Evolutionary conservation across 1,140 invertebrate genomes (phyloP).

Genomic region (Atta texana): DNA sequence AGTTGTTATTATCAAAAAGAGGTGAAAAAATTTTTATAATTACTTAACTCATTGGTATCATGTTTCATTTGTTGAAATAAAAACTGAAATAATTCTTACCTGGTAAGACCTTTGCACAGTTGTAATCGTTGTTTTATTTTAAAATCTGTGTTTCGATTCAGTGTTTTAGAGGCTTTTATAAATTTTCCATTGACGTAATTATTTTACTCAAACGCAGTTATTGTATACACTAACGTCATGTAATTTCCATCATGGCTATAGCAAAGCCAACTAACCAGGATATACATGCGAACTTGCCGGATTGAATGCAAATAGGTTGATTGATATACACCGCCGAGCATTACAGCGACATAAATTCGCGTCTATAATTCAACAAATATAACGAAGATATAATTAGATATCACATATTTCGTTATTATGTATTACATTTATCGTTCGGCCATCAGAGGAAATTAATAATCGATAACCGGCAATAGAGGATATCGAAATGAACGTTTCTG

Average conservation of each 20-base stretch:
- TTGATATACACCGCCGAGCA: slow-evolving; percentile 51
- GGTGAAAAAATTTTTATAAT: not conserved
- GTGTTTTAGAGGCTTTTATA: not conserved
- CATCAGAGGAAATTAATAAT: slow-evolving; percentile 51
- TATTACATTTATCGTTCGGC: slow-evolving; percentile 37
- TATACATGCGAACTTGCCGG: slow-evolving; percentile 35
- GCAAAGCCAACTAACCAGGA: slow-evolving; percentile 32
- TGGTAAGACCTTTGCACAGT: too few relatives aligned
- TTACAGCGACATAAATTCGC: slow-evolving; percentile 50
- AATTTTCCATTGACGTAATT: slow-evolving; percentile 27
- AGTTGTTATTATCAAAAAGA: not conserved
- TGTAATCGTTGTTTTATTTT: not conserved
- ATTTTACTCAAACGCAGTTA: slow-evolving; percentile 47
- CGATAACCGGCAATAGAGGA: slow-evolving; percentile 14
- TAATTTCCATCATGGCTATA: slow-evolving; percentile 43
- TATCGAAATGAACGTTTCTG: slow-evolving; percentile 24
- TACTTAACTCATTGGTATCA: not conserved
- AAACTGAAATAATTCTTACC: not conserved
- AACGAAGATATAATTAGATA: slow-evolving; percentile 57
- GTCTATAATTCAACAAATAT: slow-evolving; percentile 59
- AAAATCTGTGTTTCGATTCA: not conserved
- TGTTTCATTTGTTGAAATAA: not conserved
- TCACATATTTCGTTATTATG: slow-evolving; percentile 50
- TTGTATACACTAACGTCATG: slow-evolving; percentile 1
- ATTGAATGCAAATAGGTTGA: slow-evolving; percentile 58